These are phyloP conservation scores for roundworm (Caenorhabditis elegans) DNA, from an alignment of 1,140 invertebrate species.

Conservation along the genomic window WBcel235 BX284604.4:7665501-7666000, in stretches of 20 bases:
- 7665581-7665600: conserved; percentile 52
- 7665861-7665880: not conserved
- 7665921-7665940: too few species aligned
- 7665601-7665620: conserved; percentile 47
- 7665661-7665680: conserved; percentile 45
- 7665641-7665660: conserved; percentile 49
- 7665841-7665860: conserved; percentile 56
- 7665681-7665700: conserved; percentile 51
- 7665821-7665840: conserved; percentile 56
- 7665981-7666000: too few species aligned
- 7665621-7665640: conserved; percentile 50
- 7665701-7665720: conserved; percentile 59
- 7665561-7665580: conserved; percentile 51
- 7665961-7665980: too few species aligned
- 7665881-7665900: conserved; percentile 45
- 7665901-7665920: too few species aligned
- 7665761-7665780: conserved; percentile 50
- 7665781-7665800: conserved; percentile 55
- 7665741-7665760: conserved; percentile 34
- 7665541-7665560: conserved; percentile 46
- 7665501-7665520: conserved; percentile 45
- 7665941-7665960: too few species aligned
- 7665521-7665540: conserved; percentile 28
- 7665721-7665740: conserved; percentile 15
- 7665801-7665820: conserved; percentile 55